Base-by-base conservation (phyloP, 2,888 invertebrate species). In the Pollenia amentaria region DNA sequence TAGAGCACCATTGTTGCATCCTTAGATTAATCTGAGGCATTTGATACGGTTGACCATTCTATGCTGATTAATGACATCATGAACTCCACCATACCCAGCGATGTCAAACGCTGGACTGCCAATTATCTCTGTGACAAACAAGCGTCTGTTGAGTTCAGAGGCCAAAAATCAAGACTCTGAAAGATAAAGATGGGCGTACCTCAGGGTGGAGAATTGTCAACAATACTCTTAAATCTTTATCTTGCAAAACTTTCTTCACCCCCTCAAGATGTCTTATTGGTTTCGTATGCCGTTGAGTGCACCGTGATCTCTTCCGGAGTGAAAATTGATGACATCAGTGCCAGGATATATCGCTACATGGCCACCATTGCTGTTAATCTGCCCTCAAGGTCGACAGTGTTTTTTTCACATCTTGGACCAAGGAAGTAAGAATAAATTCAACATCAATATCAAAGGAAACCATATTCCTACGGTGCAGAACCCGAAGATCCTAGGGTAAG, bases 81-180 rank as follows among this genome's bases (percentile, higher is more conserved):
- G 57, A 21, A 57, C 21, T 60, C 44, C 44, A 46, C 72, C 21
- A 44, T 72, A 7, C 57, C 72, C 16, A 72, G 60, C 46, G 18
- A 42, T 60, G 14, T 44, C 44, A 60, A 72, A 44, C 44, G 44
- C 40, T 72, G 57, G 60, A 12, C 46, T 62, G 29, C 9, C 18
- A 60, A 7, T 73, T 57, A n/a, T 44, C n/a, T 62, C n/a, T 46
- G n/a, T 73, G n/a, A 29, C 11, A 46, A 44, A 21, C 57, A 57
- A 55, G 57, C 40, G 3, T 72, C 42, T 53, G 57, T 72, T n/a
- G 44, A 18, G 42, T 44, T 62, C 38, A 46, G n/a, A n/a, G 29
- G 48, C 12, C 21, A 21, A 48, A 60, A 53, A 12, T 51, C 11
- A 4, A 18, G 16, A 16, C 62, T n/a, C 21, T 16, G 48, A 60